These are phyloP conservation scores for Apotomis betuletana DNA, from an alignment of 2,888 invertebrate species.

Conservation along the genomic window DNA sequence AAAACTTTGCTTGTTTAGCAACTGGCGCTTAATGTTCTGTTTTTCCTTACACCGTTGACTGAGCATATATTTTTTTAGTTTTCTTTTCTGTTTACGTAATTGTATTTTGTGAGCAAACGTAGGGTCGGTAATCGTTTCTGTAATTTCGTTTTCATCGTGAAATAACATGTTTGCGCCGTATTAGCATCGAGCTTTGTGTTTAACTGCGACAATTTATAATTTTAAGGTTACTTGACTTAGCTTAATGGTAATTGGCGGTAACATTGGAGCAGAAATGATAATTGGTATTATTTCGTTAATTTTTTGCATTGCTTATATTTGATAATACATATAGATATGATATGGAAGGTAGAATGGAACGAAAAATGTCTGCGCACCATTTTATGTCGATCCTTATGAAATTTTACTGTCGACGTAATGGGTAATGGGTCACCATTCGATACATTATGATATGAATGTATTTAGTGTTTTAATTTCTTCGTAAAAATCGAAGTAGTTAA, in stretches of 20 bases:
- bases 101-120: constrained; percentile 71
- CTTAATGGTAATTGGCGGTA: constrained; percentile 43
- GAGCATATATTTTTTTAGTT: constrained; percentile 57
- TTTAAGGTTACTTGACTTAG: constrained; percentile 56
- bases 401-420: no score
- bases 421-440: no score
- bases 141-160: constrained; percentile 66
- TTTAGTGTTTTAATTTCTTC: no score
- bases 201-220: constrained; percentile 47
- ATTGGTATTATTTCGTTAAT: constrained; percentile 9
- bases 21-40: constrained; percentile 69
- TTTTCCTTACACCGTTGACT: constrained; percentile 67
- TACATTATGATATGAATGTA: no score
- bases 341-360: no score
- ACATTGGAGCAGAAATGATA: neutral
- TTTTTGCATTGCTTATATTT: neutral
- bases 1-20: constrained; percentile 76
- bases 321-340: neutral
- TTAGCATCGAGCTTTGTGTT: constrained; percentile 52
- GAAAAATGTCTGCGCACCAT: no score
- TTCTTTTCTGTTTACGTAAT: constrained; percentile 74
- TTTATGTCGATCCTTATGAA: no score
- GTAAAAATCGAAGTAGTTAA: no score
- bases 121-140: constrained; percentile 65
- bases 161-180: constrained; percentile 50